Conservation (phyloP, 1,140 invertebrate species). For the Orchesella cincta region DNA sequence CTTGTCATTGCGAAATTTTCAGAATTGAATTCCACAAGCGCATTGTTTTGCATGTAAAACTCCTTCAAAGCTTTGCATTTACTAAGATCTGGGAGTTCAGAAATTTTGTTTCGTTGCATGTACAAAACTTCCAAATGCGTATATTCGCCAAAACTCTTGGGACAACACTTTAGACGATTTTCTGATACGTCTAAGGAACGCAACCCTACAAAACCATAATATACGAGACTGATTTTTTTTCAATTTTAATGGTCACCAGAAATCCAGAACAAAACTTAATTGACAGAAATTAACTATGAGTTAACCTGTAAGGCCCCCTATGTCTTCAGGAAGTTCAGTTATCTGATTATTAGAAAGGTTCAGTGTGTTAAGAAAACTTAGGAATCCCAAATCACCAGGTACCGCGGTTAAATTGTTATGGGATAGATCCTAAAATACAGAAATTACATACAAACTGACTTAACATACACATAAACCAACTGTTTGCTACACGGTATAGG, state of each 20-base stretch:
- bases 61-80: constrained; percentile 48
- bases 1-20: constrained; percentile 36
- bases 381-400: constrained; percentile 63
- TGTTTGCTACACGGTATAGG: too few species aligned
- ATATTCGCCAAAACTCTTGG: constrained; percentile 73
- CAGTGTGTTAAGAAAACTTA: constrained; percentile 60
- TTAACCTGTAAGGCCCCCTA: constrained; percentile 62
- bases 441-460: constrained; percentile 40
- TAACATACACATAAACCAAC: too few species aligned
- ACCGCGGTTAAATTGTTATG: constrained; percentile 62
- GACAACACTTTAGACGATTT: constrained; percentile 66
- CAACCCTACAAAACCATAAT: constrained; percentile 58
- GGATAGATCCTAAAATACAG: constrained; percentile 64
- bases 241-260: too few species aligned
- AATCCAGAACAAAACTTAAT: too few species aligned
- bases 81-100: constrained; percentile 56
- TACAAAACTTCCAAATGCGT: constrained; percentile 76
- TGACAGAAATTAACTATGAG: too few species aligned
- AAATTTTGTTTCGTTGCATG: constrained; percentile 59
- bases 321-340: constrained; percentile 62
- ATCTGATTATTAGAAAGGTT: constrained; percentile 56
- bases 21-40: constrained; percentile 40
- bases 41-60: constrained; percentile 52
- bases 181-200: constrained; percentile 63
- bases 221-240: too few species aligned